Percentiles rank a stretch among this genome's conserved stretches.
Conservation (phyloP, 2,888 invertebrate species). For the Empis stercorea region DNA sequence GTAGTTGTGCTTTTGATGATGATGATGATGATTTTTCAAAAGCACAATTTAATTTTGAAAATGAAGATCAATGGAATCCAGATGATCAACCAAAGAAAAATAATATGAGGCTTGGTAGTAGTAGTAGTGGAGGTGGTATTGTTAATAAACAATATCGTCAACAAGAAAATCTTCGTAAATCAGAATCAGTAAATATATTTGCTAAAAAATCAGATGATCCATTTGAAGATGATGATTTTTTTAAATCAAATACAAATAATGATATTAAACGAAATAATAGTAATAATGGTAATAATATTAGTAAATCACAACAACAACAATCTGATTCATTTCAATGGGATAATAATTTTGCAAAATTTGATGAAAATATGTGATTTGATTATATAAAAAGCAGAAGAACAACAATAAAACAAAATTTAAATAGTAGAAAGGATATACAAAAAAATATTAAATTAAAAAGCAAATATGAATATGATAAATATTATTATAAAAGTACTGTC, state of each 20-base stretch:
- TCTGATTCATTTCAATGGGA: conserved; percentile 28
- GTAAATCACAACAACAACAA: conserved; percentile 9
- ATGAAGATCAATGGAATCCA: conserved; percentile 30
- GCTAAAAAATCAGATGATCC: conserved; percentile 77
- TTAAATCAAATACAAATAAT: conserved; percentile 37
- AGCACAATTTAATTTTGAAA: conserved; percentile 36
- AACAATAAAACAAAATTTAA: conserved; percentile 1
- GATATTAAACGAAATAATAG: conserved; percentile 1
- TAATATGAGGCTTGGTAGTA: conserved; percentile 7
- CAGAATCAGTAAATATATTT: conserved; percentile 83
- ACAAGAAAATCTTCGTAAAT: conserved; percentile 64
- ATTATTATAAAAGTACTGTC: not conserved
- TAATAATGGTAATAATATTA: conserved; percentile 8
- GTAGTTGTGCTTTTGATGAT: conserved; percentile 36
- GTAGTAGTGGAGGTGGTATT: not conserved
- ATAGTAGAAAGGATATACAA: not conserved
- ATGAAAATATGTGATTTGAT: conserved; percentile 39
- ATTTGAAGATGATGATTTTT: conserved; percentile 81
- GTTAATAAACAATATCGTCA: conserved; percentile 15
- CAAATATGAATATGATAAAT: not conserved
- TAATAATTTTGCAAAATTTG: conserved; percentile 37
- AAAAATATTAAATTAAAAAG: not conserved
- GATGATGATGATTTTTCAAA: conserved; percentile 45
- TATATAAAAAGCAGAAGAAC: conserved; percentile 26
- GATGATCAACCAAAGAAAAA: conserved; percentile 14